These are phyloP conservation scores for Eledone cirrhosa DNA, from an alignment of 2,888 invertebrate species.

Conservation along the genomic window DNA sequence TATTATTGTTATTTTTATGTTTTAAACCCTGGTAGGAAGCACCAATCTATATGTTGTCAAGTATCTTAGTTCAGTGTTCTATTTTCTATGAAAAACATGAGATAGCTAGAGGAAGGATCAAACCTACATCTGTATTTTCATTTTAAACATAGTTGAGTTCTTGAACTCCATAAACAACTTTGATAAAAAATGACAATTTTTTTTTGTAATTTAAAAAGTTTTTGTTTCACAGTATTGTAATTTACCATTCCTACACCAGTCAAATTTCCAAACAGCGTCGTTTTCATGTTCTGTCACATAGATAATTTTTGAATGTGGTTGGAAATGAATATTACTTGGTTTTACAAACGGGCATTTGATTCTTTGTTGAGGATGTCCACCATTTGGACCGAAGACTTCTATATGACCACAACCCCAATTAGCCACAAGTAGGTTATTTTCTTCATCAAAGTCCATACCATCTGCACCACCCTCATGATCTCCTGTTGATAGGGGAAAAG, in stretches of 20 bases:
- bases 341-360: conserved; percentile 57
- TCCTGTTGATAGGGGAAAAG: conserved; percentile 38
- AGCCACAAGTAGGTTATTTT: conserved; percentile 58
- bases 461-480: conserved; percentile 58
- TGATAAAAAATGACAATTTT: too few species aligned
- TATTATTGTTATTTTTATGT: too few species aligned
- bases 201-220: neutral
- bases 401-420: conserved; percentile 58
- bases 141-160: too few species aligned
- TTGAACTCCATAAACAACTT: too few species aligned
- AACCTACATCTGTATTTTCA: too few species aligned
- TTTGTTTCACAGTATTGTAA: conserved; percentile 55
- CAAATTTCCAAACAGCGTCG: conserved; percentile 60
- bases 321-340: conserved; percentile 60
- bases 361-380: conserved; percentile 51
- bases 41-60: too few species aligned
- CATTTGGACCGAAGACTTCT: conserved; percentile 58
- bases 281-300: conserved; percentile 60
- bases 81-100: too few species aligned
- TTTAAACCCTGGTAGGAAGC: too few species aligned
- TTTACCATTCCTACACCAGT: conserved; percentile 56
- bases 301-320: conserved; percentile 49
- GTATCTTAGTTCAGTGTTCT: too few species aligned
- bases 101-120: too few species aligned
- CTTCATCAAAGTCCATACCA: conserved; percentile 64